Evolutionary conservation across 2,888 invertebrate species (phyloP).

Genomic region (Drosophila anceps): DNA sequence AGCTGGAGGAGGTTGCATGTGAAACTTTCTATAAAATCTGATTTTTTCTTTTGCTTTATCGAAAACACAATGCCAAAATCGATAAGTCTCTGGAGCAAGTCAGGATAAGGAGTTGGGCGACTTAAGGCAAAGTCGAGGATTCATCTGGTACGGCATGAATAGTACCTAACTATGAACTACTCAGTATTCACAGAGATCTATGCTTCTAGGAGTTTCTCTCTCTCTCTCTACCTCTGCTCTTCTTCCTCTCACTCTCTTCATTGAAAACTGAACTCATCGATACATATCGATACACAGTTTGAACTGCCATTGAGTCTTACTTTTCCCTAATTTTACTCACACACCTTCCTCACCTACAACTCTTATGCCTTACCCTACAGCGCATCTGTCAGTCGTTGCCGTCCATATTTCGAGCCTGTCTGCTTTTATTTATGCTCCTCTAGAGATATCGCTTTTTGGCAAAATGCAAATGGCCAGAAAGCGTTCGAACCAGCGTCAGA

Average conservation of each 20-base stretch:
- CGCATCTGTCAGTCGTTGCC: background rate
- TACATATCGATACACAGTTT: background rate
- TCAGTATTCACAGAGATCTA: no score
- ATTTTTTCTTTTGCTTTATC: background rate
- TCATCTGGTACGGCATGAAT: no score
- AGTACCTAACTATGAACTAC: no score
- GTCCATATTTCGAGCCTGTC: background rate
- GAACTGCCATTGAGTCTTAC: background rate
- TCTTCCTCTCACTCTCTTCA: no score
- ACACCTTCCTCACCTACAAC: background rate
- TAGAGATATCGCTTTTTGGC: conserved; percentile 45
- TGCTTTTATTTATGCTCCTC: conserved; percentile 64
- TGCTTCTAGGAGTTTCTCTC: no score
- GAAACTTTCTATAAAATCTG: background rate
- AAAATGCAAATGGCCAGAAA: conserved; percentile 70
- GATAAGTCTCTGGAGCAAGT: no score
- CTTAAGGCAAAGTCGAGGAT: no score
- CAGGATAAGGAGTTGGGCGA: no score
- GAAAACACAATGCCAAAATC: background rate
- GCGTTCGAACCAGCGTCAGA: conserved; percentile 32
- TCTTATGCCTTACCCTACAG: background rate
- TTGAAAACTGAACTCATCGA: background rate
- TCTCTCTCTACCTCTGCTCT: no score
- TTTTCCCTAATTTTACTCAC: background rate
- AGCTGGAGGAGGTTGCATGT: background rate